Evolutionary conservation across 2,797 vertebrate genomes (phyloP).

Genomic region (Scolopax rusticola): DNA sequence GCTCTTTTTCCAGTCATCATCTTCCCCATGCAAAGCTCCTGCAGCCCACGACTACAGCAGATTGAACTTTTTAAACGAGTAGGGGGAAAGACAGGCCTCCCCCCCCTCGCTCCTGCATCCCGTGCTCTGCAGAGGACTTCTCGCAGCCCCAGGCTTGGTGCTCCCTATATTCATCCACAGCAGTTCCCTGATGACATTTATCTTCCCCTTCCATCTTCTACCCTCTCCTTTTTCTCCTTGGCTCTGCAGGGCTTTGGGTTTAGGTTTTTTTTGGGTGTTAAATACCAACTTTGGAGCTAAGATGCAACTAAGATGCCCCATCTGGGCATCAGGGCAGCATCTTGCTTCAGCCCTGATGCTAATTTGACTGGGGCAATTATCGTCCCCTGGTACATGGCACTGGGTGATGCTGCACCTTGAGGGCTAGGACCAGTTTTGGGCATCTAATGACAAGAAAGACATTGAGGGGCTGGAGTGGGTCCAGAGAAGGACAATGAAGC

Average conservation of each 20-base stretch:
- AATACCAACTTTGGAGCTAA: not conserved
- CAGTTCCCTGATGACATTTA: not conserved
- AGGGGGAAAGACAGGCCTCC: too few species aligned
- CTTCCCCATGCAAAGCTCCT: not conserved
- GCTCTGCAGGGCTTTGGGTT: not conserved
- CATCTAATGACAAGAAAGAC: not conserved
- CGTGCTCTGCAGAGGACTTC: not conserved
- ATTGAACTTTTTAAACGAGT: not conserved
- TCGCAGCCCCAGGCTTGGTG: not conserved
- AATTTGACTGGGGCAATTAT: not conserved
- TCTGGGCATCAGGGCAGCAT: not conserved
- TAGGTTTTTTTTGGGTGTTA: not conserved
- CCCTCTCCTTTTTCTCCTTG: not conserved
- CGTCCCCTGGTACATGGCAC: not conserved
- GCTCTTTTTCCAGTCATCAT: not conserved
- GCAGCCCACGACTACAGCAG: not conserved
- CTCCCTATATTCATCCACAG: fast-evolving
- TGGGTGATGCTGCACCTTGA: not conserved
- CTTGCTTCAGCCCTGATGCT: not conserved
- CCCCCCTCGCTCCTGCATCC: not conserved
- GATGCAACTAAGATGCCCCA: not conserved
- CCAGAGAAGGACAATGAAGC: not conserved
- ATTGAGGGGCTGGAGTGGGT: not conserved
- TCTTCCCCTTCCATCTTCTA: not conserved
- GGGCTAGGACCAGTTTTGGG: not conserved